phyloP scores from a whole-genome alignment of 2,113 vertebrate genomes.

The Laticauda colubrina region DNA sequence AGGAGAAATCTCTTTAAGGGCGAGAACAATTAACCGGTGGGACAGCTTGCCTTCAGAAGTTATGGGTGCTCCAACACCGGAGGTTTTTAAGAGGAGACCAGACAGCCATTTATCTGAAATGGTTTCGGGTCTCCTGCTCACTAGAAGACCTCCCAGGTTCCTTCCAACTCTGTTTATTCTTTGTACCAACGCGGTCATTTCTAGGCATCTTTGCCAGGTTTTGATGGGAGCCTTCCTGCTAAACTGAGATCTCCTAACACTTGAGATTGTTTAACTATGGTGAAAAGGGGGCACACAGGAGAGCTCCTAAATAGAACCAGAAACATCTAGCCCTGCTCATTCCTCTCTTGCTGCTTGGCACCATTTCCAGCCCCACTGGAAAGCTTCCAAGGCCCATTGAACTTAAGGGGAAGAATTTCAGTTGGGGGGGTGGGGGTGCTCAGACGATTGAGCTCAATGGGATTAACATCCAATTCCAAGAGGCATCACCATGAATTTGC shows the following conservation, averaged over 20 bases:
- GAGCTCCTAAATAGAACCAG: not conserved
- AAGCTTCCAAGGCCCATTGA: not conserved
- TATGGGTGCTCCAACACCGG: no score
- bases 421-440: fast-evolving
- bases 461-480: not conserved
- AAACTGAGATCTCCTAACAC: not conserved
- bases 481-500: not conserved
- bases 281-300: not conserved
- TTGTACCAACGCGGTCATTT: not conserved
- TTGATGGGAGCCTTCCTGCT: not conserved
- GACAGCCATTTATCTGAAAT: no score
- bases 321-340: not conserved
- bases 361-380: not conserved
- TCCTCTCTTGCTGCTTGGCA: not conserved
- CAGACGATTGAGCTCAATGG: not conserved
- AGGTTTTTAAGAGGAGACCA: no score
- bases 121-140: no score
- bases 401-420: not conserved
- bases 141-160: no score
- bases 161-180: no score
- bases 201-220: not conserved
- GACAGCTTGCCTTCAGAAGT: no score
- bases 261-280: not conserved
- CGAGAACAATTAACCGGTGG: no score
- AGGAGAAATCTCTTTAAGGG: no score